These are phyloP conservation scores for Conus canariensis DNA, from an alignment of 2,888 invertebrate species.

Conservation along the genomic window DNA sequence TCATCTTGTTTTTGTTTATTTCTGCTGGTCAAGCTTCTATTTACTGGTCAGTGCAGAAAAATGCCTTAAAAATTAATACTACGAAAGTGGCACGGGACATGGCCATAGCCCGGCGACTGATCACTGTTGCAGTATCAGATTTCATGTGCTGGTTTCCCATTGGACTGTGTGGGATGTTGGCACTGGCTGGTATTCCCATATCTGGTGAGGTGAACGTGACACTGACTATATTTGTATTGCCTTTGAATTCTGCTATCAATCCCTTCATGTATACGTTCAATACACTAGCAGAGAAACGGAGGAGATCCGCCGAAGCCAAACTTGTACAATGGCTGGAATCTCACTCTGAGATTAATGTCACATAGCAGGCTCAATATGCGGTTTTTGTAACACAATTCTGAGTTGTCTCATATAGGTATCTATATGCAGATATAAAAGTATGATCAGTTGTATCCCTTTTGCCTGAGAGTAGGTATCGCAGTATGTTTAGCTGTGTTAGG, in stretches of 20 bases:
- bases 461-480: no score
- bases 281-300: not conserved
- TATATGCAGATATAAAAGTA: no score
- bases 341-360: not conserved
- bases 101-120: slow-evolving; percentile 5
- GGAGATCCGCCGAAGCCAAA: not conserved
- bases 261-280: not conserved
- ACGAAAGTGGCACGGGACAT: slow-evolving; percentile 11
- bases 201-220: slow-evolving; percentile 1
- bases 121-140: not conserved
- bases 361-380: no score
- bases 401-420: no score
- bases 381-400: no score
- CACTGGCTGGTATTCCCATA: not conserved
- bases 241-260: not conserved
- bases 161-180: slow-evolving; percentile 7
- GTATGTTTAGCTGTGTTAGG: no score
- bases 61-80: not conserved
- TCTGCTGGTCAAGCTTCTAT: slow-evolving; percentile 7
- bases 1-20: not conserved
- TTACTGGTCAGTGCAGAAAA: not conserved
- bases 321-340: not conserved
- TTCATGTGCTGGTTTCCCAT: slow-evolving; percentile 19
- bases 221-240: not conserved
- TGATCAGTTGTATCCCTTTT: no score